Evolutionary conservation across 2,113 vertebrate genomes (phyloP), one percentile per base, ranked within the genome.

Genomic region (Sus scrofa): DNA sequence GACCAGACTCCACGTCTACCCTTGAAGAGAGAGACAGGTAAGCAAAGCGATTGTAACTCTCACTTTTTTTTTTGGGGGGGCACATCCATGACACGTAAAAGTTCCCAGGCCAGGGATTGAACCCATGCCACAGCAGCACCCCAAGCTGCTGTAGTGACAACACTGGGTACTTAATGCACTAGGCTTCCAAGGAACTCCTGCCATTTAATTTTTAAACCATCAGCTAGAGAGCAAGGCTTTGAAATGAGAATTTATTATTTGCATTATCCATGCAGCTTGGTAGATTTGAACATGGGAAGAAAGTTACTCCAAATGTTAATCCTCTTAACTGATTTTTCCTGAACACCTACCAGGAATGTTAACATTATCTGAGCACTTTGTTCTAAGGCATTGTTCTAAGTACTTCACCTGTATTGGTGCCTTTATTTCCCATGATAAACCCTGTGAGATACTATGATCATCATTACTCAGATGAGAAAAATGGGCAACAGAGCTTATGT

Each of bases 141-240:
- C 44, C 44, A 44, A 8, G 44, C 44, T 44, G 44, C 44, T 44
- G 44, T 44, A 44, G 44, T 44, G 44, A 44, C 44, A 44, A 44
- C 44, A 44, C 44, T 44, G 44, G 44, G 44, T 44, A 4, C 44
- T 44, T 44, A 44, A 44, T 8, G 5, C 44, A 44, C 44, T 44
- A 44, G 8, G 44, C 44, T 8, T 44, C 44, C 44, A 44, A 8
- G 44, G 5, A 44, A 94, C 30, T 14, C 81, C 93, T 89, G 60
- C 56, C 19, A 6, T 16, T 39, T 56, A 95, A 94, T 85, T 94
- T 93, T 87, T 74, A n/a, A 91, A 87, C 74, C 44, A 81, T 30
- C 83, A 96, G 58, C 86, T 87, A 74, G 77, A 97, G 22, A 82
- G 26, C 70, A 91, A 65, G 27, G 75, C n/a, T 84, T 84, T 91